phyloP scores from a whole-genome alignment of 2,888 invertebrate genomes.

The Ceratothoa steindachneri region DNA sequence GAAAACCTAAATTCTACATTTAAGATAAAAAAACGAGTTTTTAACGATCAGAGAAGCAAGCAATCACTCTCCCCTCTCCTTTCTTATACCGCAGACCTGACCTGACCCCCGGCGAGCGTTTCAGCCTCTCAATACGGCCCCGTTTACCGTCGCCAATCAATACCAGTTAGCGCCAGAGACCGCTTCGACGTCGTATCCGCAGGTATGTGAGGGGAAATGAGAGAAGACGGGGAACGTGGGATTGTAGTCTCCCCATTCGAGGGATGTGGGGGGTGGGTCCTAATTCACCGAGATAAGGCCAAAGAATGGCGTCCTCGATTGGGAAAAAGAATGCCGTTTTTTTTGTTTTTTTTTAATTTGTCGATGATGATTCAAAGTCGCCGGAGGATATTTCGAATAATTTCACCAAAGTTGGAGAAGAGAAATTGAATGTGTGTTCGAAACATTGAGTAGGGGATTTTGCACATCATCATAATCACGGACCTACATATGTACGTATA shows the following conservation, averaged over 20 bases:
- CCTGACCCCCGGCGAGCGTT: background rate
- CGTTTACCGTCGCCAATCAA: background rate
- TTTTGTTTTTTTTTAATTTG: background rate
- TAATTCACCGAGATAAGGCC: background rate
- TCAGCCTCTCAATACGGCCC: too few relatives aligned
- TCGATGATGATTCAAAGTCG: background rate
- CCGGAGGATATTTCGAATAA: background rate
- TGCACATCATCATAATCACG: too few relatives aligned
- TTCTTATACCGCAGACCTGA: too few relatives aligned
- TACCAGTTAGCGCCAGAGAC: background rate
- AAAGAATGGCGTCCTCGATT: background rate
- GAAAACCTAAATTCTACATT: too few relatives aligned
- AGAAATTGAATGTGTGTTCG: too few relatives aligned
- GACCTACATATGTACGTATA: too few relatives aligned
- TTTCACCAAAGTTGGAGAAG: too few relatives aligned
- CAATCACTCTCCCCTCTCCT: too few relatives aligned
- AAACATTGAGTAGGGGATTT: too few relatives aligned
- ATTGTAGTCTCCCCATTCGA: background rate
- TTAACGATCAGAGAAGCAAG: too few relatives aligned
- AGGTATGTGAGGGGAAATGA: background rate
- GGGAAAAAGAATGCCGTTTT: background rate
- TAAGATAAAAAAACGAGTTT: too few relatives aligned
- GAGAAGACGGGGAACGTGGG: background rate
- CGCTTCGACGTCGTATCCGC: background rate
- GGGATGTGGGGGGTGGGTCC: background rate